Percentiles rank a stretch among this genome's conserved stretches.
These are phyloP conservation scores for Peromyscus maniculatus DNA, from an alignment of 2,113 vertebrate genomes.

Conservation along the genomic window DNA sequence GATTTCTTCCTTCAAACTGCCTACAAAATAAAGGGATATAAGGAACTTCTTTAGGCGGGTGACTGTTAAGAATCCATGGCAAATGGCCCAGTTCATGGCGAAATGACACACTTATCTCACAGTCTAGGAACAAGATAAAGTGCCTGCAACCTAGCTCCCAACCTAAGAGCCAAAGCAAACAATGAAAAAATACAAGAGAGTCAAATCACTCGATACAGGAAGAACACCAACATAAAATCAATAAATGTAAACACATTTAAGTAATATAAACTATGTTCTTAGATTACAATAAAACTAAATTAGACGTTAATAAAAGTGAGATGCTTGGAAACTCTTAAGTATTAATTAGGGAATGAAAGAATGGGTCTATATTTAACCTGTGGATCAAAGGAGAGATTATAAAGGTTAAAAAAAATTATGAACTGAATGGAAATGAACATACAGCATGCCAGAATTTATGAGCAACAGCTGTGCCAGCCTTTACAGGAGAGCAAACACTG, in stretches of 20 bases:
- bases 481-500: not conserved
- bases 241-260: not conserved
- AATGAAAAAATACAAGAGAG: constrained; percentile 18
- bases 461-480: not conserved
- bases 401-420: not conserved
- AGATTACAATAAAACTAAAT: constrained; percentile 43
- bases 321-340: not conserved
- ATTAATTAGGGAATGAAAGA: constrained; percentile 18
- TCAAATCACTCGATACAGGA: not conserved
- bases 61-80: not conserved
- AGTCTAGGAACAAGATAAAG: not conserved
- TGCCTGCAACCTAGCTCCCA: not conserved
- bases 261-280: constrained; percentile 22
- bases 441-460: not conserved
- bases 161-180: not conserved
- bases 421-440: constrained; percentile 29
- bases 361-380: not conserved
- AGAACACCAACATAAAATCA: not conserved
- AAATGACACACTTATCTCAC: not conserved
- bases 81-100: not conserved
- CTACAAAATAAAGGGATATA: not conserved
- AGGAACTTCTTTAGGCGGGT: not conserved
- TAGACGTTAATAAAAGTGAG: constrained; percentile 30
- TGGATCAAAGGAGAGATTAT: constrained; percentile 6
- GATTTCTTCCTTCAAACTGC: not conserved